Evolutionary conservation across 2,113 vertebrate species (phyloP), one percentile per base, ranked within the genome.

Genomic region (Phylloscopus whistleri): DNA sequence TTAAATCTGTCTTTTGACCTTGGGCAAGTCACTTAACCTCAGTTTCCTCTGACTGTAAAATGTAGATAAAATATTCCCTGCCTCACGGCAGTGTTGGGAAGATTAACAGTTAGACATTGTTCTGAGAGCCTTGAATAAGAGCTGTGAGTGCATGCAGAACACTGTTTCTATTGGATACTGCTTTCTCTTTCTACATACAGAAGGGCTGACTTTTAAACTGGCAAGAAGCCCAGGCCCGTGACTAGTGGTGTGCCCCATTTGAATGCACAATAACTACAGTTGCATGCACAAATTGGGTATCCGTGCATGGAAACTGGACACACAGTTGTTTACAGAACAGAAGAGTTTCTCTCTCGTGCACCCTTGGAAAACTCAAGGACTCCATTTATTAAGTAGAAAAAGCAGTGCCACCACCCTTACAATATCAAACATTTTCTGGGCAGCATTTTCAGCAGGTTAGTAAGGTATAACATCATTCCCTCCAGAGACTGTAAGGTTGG

Each of bases 91-190:
- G 79, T 60, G 83, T 92, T 93, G 93, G 60, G 23, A 96, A 96
- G 88, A 96, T 97, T 95, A 97, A 96, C 93, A 96, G 92, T 97
- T 95, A 86, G 94, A 95, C 93, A 97, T 96, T 96, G 96, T 96
- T 93, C 95, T n/a, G 73, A 68, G 83, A 88, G 86, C 72, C 94
- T 75, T 95, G 93, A 95, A 96, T 95, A 92, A 96, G 90, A 89
- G 90, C 93, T 80, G 90, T 66, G 83, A 93, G 94, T 94, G 87
- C 94, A 88, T 88, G 96, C 94, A 84, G 94, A 84, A 91, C 86
- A 72, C 90, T 93, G 94, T 93, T 93, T 95, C 94, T 93, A 94
- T 93, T 95, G 93, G 95, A 96, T 93, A 90, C 94, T 93, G 90
- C 94, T 73, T 94, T 93, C 92, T 88, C 95, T 88, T 91, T 88